Evolutionary conservation across 2,797 vertebrate species (phyloP).

Genomic region (Sternotherus odoratus): DNA sequence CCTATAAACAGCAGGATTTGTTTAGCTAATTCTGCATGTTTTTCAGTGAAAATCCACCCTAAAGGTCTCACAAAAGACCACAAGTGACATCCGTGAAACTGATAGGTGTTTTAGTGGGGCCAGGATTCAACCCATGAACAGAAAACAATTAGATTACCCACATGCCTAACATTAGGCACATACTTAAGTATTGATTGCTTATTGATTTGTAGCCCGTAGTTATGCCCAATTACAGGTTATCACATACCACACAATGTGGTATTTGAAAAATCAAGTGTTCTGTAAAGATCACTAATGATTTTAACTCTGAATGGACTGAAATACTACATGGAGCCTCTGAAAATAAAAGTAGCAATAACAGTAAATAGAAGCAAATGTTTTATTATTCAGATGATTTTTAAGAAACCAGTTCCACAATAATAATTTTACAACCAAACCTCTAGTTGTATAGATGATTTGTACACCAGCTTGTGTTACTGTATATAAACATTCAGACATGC

Average conservation of each 20-base stretch:
- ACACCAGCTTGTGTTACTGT: not conserved
- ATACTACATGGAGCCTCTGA: not conserved
- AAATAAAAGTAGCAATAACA: not conserved
- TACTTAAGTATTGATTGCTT: not conserved
- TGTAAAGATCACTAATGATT: constrained; percentile 6
- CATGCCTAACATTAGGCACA: not conserved
- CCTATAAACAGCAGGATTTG: not conserved
- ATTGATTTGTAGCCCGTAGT: not conserved
- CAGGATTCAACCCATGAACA: not conserved
- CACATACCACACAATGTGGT: not conserved
- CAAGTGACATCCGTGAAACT: not conserved
- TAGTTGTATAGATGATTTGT: not conserved
- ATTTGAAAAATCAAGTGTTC: constrained; percentile 30
- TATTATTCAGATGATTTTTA: constrained; percentile 9
- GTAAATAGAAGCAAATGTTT: not conserved
- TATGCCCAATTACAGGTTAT: not conserved
- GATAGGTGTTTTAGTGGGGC: not conserved
- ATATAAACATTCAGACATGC: not conserved
- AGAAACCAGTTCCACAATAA: constrained; percentile 31
- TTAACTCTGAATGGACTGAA: constrained; percentile 54
- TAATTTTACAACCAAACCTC: not conserved
- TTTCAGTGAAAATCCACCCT: not conserved
- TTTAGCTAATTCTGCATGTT: not conserved
- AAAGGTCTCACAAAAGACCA: not conserved
- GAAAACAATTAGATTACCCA: not conserved